A percentile compares a stretch with the other conserved stretches of the same genome.
Evolutionary conservation across 2,113 vertebrate genomes (phyloP).

Genomic region (Oncorhynchus clarkii): DNA sequence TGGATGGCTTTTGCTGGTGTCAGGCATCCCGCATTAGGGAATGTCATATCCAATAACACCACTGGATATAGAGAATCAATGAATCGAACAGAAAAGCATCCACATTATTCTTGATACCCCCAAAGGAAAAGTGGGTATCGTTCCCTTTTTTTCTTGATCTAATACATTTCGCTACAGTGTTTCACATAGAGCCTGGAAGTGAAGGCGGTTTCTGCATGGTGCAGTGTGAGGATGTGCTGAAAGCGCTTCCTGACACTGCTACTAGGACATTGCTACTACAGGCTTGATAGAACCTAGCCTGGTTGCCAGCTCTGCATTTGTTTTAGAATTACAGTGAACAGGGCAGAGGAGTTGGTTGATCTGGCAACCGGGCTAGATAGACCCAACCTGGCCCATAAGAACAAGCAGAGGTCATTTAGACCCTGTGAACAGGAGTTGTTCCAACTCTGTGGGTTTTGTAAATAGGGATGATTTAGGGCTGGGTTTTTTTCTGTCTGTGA

Average conservation of each 20-base stretch:
- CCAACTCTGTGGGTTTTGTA: background rate
- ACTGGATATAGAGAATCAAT: background rate
- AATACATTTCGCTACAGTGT: background rate
- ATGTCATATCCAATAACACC: background rate
- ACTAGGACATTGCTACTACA: background rate
- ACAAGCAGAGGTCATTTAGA: background rate
- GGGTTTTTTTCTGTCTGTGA: background rate
- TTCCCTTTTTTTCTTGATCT: background rate
- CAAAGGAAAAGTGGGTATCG: background rate
- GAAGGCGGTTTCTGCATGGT: conserved; percentile 3
- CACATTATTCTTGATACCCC: background rate
- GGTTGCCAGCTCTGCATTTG: too few species aligned
- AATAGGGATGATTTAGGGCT: too few species aligned
- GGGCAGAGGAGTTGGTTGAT: too few species aligned
- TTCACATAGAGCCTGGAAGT: conserved; percentile 3
- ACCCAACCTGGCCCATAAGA: background rate
- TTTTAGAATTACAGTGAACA: too few species aligned
- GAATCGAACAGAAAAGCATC: background rate
- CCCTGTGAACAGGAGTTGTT: background rate
- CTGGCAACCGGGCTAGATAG: too few species aligned
- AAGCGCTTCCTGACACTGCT: background rate
- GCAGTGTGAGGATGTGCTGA: background rate
- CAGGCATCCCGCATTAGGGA: background rate
- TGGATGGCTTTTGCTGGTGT: background rate
- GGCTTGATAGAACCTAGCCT: too few species aligned